Base-by-base conservation (phyloP, 2,888 invertebrate species). In the Euplagia quadripunctaria region DNA sequence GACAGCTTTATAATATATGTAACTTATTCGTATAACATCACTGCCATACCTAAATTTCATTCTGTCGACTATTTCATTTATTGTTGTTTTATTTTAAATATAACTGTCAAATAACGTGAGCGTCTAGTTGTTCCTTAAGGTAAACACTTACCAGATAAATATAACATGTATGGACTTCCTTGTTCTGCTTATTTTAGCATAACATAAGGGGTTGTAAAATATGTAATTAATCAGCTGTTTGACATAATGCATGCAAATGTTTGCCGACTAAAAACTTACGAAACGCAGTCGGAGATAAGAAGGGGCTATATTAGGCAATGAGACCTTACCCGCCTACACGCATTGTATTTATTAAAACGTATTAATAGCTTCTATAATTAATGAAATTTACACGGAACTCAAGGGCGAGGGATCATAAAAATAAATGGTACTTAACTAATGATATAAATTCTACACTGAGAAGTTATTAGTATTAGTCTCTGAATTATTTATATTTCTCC, bases 211-310 rank as follows among this genome's bases (percentile, higher is more conserved):
- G 70, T 67, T 55, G 63, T 76, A 73, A 75, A 12, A n/a, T 71
- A 70, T 73, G 74, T 82, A 79, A 81, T 82, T 79, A 82, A 81
- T 84, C 73, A 82, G 63, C 76, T 75, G 79, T 79, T 84, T 83
- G 84, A 87, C 85, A 82, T 85, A 86, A 83, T 75, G 79, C 82
- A 89, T 89, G 85, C 84, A 86, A 90, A 91, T 90, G 81, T 85
- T 86, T 82, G 72, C 74, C 76, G 74, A 80, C 84, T 85, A 87
- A 85, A 86, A 85, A 79, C 74, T 90, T 89, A 84, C 85, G 87
- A 89, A 89, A 91, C 86, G 83, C 85, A 88, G 85, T 83, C 80
- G 84, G 85, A 88, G 86, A 86, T 87, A 90, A 90, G 88, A 85
- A 86, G 87, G 79, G 66, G 71, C 86, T 86, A 74, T 86, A 85